Percentiles rank a stretch among this genome's conserved stretches.
phyloP scores from a whole-genome alignment of 2,797 vertebrate genomes.

The Gambusia yucatana region DNA sequence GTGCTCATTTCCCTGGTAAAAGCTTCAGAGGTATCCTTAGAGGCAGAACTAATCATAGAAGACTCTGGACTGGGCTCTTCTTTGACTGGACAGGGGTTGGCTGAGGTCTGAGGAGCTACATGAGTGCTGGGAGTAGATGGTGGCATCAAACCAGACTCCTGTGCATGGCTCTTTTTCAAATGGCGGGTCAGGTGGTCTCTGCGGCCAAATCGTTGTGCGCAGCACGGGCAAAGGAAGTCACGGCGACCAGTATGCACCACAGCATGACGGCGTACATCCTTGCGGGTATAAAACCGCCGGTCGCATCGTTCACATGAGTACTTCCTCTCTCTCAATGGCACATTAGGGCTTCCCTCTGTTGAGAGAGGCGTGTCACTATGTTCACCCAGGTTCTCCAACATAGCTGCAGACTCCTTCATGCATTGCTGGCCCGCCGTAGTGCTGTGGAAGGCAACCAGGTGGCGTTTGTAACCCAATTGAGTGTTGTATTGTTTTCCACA shows the following conservation, averaged over 20 bases:
- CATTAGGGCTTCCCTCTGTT: slow-evolving; percentile 62
- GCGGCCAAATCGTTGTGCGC: slow-evolving; percentile 93
- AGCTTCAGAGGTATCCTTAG: slow-evolving; percentile 83
- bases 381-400: slow-evolving; percentile 92
- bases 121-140: slow-evolving; percentile 75
- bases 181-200: slow-evolving; percentile 96
- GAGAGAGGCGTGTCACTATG: slow-evolving; percentile 88
- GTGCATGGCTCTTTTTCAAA: slow-evolving; percentile 96
- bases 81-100: slow-evolving; percentile 83
- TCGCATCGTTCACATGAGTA: slow-evolving; percentile 96
- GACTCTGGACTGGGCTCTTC: slow-evolving; percentile 89
- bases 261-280: slow-evolving; percentile 93
- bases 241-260: slow-evolving; percentile 96
- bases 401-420: slow-evolving; percentile 87
- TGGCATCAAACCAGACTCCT: slow-evolving; percentile 87
- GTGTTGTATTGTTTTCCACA: slow-evolving; percentile 98
- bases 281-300: slow-evolving; percentile 95
- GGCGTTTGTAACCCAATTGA: slow-evolving; percentile 92
- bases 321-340: slow-evolving; percentile 88
- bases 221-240: slow-evolving; percentile 95
- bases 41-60: slow-evolving; percentile 75
- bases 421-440: slow-evolving; percentile 83
- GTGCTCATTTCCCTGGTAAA: slow-evolving; percentile 91
- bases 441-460: slow-evolving; percentile 88
- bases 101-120: slow-evolving; percentile 73